phyloP scores from a whole-genome alignment of 2,113 vertebrate genomes.

The Lota lota region DNA sequence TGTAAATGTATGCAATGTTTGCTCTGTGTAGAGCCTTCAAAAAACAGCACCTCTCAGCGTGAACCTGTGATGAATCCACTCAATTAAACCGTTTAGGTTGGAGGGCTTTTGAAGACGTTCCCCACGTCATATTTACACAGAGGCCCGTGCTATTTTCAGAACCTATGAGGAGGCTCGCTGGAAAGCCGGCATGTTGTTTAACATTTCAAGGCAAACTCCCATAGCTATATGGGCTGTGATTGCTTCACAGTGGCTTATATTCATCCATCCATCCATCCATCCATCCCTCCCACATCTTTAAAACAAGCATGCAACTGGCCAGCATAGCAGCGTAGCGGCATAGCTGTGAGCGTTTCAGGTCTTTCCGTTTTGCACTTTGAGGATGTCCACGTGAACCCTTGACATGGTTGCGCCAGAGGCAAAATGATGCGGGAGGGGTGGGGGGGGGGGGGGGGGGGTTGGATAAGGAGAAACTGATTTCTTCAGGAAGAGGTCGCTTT shows the following conservation, averaged over 20 bases:
- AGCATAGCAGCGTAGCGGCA: too few species aligned
- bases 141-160: conserved; percentile 42
- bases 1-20: too few species aligned
- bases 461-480: conserved; percentile 49
- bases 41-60: too few species aligned
- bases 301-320: too few species aligned
- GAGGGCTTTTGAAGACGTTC: neutral
- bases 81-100: neutral
- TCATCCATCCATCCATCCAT: too few species aligned
- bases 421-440: neutral
- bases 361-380: neutral
- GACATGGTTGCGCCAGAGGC: neutral
- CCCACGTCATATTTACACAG: neutral
- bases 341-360: too few species aligned
- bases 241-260: too few species aligned
- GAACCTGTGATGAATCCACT: too few species aligned
- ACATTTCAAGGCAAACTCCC: too few species aligned
- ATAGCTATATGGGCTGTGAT: too few species aligned
- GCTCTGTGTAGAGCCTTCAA: too few species aligned
- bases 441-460: neutral
- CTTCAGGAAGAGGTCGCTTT: conserved; percentile 66
- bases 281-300: too few species aligned
- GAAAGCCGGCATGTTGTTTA: conserved; percentile 1
- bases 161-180: conserved; percentile 6
- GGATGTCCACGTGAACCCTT: conserved; percentile 16